These are phyloP conservation scores for Pseudomyrmex sp. DNA, from an alignment of 1,140 invertebrate species.

Conservation along the genomic window DNA sequence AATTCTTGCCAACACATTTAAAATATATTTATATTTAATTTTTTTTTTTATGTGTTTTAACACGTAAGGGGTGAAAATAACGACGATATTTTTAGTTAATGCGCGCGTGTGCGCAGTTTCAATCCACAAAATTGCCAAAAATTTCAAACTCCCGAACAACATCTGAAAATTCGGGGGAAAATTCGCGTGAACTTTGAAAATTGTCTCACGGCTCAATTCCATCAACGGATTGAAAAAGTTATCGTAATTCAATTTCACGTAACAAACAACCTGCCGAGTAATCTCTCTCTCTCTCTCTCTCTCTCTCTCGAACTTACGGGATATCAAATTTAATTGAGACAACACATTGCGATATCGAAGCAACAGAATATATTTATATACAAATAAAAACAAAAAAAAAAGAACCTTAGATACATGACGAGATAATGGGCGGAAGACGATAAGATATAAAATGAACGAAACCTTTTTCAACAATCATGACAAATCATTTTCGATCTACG, in stretches of 20 bases:
- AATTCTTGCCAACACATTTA: conserved; percentile 16
- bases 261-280: neutral
- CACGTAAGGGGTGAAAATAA: neutral
- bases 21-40: neutral
- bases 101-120: neutral
- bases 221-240: conserved; percentile 39
- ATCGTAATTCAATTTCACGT: neutral
- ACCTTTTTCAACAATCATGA: no score
- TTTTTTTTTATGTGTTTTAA: no score
- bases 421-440: no score
- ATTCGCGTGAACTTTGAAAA: neutral
- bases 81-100: neutral
- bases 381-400: no score
- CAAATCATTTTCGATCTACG: no score
- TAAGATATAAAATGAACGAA: no score
- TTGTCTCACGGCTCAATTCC: conserved; percentile 1
- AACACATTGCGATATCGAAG: no score
- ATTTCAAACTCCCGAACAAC: neutral
- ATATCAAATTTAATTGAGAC: neutral
- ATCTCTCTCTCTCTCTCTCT: neutral
- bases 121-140: conserved; percentile 12
- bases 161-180: conserved; percentile 6
- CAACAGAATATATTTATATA: no score
- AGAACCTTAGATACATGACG: no score
- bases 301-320: neutral